A percentile compares a stretch with the other conserved stretches of the same genome.
These are phyloP conservation scores for Schrankia costaestrigalis DNA, from an alignment of 2,888 invertebrate species.

Conservation along the genomic window DNA sequence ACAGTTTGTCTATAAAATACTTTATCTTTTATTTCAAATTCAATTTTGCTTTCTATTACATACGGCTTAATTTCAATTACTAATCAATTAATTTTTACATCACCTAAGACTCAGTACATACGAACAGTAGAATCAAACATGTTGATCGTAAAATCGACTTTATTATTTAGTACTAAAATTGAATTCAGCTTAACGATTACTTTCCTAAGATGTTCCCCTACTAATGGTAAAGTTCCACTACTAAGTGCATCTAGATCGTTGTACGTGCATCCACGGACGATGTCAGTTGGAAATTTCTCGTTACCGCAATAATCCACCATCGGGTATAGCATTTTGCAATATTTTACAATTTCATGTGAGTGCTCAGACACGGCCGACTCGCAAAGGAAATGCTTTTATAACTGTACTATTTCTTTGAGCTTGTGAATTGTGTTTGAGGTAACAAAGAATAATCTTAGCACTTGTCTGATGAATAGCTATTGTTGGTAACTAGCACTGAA, in stretches of 20 bases:
- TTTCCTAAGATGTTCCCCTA: slow-evolving; percentile 29
- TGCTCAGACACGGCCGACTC: slow-evolving; percentile 17
- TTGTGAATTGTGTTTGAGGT: slow-evolving; percentile 23
- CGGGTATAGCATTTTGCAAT: slow-evolving; percentile 51
- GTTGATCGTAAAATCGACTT: slow-evolving; percentile 26
- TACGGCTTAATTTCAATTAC: slow-evolving; percentile 27
- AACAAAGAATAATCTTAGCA: slow-evolving; percentile 27
- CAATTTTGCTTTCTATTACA: slow-evolving; percentile 10
- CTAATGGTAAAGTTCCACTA: slow-evolving; percentile 37
- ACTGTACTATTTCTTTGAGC: slow-evolving; percentile 31
- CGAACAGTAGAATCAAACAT: slow-evolving; percentile 25
- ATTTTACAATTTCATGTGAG: slow-evolving; percentile 59
- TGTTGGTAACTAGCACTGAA: too few relatives aligned
- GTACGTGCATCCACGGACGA: slow-evolving; percentile 71
- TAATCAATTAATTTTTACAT: slow-evolving; percentile 28
- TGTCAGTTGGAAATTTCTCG: slow-evolving; percentile 76
- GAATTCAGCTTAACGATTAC: slow-evolving; percentile 14
- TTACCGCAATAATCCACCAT: slow-evolving; percentile 75
- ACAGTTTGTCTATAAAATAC: slow-evolving; percentile 17
- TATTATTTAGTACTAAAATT: slow-evolving; percentile 22
- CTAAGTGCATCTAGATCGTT: slow-evolving; percentile 74
- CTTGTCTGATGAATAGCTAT: slow-evolving; percentile 15
- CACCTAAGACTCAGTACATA: slow-evolving; percentile 28
- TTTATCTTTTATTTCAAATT: slow-evolving; percentile 14
- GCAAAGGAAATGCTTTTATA: slow-evolving; percentile 34